Evolutionary conservation across 2,888 invertebrate species (phyloP).

Genomic region (Xanthostigma xanthostigma): DNA sequence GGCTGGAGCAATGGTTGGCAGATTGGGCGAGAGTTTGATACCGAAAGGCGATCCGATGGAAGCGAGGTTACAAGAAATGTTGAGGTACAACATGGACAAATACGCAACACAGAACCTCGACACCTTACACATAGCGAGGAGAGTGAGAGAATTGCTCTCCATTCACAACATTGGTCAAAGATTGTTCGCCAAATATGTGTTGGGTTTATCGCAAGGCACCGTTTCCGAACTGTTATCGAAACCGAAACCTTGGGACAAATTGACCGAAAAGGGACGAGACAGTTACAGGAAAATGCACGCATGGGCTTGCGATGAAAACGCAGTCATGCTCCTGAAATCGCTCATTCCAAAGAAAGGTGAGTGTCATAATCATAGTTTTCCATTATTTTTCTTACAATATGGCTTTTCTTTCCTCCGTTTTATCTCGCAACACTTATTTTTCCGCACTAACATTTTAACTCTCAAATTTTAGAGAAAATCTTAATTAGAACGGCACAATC

Average conservation of each 20-base stretch:
- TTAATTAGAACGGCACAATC: too few relatives aligned
- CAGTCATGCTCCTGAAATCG: conserved; percentile 92
- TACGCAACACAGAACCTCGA: conserved; percentile 87
- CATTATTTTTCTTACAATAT: conserved; percentile 11
- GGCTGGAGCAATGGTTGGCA: conserved; percentile 69
- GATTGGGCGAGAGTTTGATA: conserved; percentile 77
- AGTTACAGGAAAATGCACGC: conserved; percentile 99
- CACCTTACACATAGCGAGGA: conserved; percentile 84
- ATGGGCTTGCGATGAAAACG: conserved; percentile 96
- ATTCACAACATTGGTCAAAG: conserved; percentile 98
- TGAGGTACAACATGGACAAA: conserved; percentile 90
- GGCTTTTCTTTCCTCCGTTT: conserved; percentile 6
- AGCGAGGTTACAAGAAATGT: conserved; percentile 82
- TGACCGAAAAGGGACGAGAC: conserved; percentile 98
- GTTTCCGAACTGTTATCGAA: conserved; percentile 96
- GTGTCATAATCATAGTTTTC: conserved; percentile 24
- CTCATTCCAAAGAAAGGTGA: conserved; percentile 97
- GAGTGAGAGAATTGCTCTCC: conserved; percentile 84
- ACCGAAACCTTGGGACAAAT: conserved; percentile 98
- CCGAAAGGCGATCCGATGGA: conserved; percentile 91
- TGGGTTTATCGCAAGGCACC: conserved; percentile 93
- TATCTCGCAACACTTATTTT: not conserved
- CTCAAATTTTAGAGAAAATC: too few relatives aligned
- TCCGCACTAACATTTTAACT: too few relatives aligned
- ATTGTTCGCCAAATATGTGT: conserved; percentile 94